Evolutionary conservation across 2,888 invertebrate species (phyloP).

Genomic region (Dione vanillae): DNA sequence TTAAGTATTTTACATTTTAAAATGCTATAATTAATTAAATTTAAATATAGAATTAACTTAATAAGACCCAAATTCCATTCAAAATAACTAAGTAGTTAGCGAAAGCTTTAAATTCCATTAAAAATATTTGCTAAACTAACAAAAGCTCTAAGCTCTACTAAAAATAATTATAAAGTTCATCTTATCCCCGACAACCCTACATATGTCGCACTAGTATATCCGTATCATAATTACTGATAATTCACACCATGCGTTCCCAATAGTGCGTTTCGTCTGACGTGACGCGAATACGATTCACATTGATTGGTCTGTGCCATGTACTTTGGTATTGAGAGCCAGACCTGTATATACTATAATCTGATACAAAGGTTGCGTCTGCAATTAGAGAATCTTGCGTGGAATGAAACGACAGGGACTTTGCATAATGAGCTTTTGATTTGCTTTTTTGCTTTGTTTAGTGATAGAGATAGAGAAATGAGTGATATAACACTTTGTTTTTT

Average conservation of each 20-base stretch:
- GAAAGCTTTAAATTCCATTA: no score
- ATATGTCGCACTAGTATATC: background rate
- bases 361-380: conserved; percentile 30
- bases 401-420: conserved; percentile 1
- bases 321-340: background rate
- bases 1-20: no score
- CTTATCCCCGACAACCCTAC: background rate
- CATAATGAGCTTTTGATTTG: conserved; percentile 1
- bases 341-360: conserved; percentile 9
- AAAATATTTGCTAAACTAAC: no score
- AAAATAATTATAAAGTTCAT: background rate
- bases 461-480: background rate
- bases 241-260: conserved; percentile 16
- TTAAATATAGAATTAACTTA: no score
- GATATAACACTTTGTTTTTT: no score
- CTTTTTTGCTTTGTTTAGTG: background rate
- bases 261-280: conserved; percentile 45
- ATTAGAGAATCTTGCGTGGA: conserved; percentile 32
- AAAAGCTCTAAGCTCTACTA: no score
- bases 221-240: conserved; percentile 32
- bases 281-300: conserved; percentile 44
- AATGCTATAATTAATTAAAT: no score
- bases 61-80: no score
- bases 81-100: no score
- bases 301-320: conserved; percentile 40